Conservation (phyloP, 2,797 vertebrate species). For the Lithobates pipiens region DNA sequence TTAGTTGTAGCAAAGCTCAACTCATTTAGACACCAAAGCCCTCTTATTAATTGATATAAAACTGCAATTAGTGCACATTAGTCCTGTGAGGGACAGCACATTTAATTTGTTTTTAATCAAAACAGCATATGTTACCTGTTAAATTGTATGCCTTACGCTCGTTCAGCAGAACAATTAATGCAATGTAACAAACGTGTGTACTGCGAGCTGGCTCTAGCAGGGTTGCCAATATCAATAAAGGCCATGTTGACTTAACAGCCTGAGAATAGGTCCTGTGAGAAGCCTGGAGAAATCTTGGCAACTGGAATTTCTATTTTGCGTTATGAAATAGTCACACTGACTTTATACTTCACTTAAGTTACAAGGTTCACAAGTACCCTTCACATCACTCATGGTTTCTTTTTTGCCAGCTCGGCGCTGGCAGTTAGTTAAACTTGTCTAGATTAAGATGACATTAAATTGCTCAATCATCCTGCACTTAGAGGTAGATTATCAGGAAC, state of each 20-base stretch:
- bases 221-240: slow-evolving; percentile 41
- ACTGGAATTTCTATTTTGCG: slow-evolving; percentile 27
- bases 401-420: slow-evolving; percentile 40
- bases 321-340: slow-evolving; percentile 30
- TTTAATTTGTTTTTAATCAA: slow-evolving; percentile 39
- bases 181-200: slow-evolving; percentile 39
- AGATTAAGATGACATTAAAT: slow-evolving; percentile 33
- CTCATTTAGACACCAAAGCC: slow-evolving; percentile 16
- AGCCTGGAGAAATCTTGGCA: slow-evolving; percentile 33
- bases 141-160: slow-evolving; percentile 24
- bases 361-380: slow-evolving; percentile 17
- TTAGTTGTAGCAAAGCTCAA: not conserved
- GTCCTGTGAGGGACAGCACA: slow-evolving; percentile 15
- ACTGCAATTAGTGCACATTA: slow-evolving; percentile 31
- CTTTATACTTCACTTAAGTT: slow-evolving; percentile 11
- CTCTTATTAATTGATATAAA: slow-evolving; percentile 29
- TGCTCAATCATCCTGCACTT: slow-evolving; percentile 41
- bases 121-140: slow-evolving; percentile 45
- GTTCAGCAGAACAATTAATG: slow-evolving; percentile 39
- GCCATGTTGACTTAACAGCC: slow-evolving; percentile 48
- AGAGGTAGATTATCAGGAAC: slow-evolving; percentile 21
- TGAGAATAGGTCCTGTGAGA: slow-evolving; percentile 39
- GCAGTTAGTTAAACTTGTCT: slow-evolving; percentile 28
- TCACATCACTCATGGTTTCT: slow-evolving; percentile 7
- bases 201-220: slow-evolving; percentile 7